Percentiles rank a stretch among this genome's conserved stretches.
Evolutionary conservation across 2,113 vertebrate genomes (phyloP).

Genomic region (Brienomyrus longianalis): DNA sequence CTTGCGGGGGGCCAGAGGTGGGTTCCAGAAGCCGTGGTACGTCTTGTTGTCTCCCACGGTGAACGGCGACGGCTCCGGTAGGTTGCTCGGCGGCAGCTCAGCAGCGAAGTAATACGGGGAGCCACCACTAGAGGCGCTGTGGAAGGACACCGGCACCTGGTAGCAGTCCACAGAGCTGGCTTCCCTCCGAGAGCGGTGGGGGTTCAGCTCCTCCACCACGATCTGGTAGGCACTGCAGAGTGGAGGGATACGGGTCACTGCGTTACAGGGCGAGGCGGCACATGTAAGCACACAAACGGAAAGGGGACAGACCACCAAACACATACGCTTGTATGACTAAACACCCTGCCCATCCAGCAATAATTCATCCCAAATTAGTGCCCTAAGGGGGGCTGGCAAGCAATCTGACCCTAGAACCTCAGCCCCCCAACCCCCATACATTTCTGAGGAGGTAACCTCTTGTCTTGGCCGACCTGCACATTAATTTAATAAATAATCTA

Average conservation of each 20-base stretch:
- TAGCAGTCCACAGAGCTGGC: conserved; percentile 80
- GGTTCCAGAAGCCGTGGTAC: conserved; percentile 95
- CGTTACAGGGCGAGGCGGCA: background rate
- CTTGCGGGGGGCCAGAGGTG: conserved; percentile 86
- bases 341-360: background rate
- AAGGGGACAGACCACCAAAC: background rate
- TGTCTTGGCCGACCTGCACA: background rate
- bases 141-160: conserved; percentile 83
- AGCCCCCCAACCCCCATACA: background rate
- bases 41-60: conserved; percentile 97
- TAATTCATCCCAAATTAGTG: background rate
- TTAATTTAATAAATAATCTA: background rate
- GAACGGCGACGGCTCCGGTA: conserved; percentile 84
- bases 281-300: background rate
- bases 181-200: conserved; percentile 78
- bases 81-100: conserved; percentile 81
- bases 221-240: conserved; percentile 85
- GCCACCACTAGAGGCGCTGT: conserved; percentile 70
- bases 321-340: background rate
- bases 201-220: conserved; percentile 87
- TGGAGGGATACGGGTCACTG: conserved; percentile 13
- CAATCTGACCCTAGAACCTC: background rate
- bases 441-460: background rate
- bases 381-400: background rate
- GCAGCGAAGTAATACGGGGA: conserved; percentile 92